Evolutionary conservation across 2,797 vertebrate species (phyloP).

Genomic region (Pteropus rufus): DNA sequence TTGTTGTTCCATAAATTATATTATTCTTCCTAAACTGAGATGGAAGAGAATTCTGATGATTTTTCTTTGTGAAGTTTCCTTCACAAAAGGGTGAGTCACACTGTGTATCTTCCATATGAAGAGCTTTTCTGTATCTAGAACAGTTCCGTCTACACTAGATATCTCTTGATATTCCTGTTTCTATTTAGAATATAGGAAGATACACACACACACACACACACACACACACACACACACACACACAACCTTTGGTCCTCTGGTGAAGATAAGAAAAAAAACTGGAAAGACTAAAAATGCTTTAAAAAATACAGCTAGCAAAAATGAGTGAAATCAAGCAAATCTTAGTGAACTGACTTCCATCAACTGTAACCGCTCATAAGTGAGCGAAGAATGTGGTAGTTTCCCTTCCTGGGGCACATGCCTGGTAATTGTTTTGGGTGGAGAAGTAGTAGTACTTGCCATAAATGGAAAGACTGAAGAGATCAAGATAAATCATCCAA

Average conservation of each 20-base stretch:
- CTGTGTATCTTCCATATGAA: neutral
- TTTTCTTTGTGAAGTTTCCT: neutral
- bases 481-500: neutral
- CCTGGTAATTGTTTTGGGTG: neutral
- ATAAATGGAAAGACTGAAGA: neutral
- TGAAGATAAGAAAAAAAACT: neutral
- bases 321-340: neutral
- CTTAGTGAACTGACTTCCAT: neutral
- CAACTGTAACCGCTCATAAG: neutral
- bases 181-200: neutral
- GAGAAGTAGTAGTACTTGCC: neutral
- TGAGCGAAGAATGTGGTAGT: neutral
- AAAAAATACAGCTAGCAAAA: neutral
- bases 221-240: too few relatives aligned
- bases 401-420: neutral
- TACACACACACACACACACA: neutral
- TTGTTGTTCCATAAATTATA: slow-evolving; percentile 1
- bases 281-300: neutral
- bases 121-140: neutral
- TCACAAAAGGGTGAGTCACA: neutral
- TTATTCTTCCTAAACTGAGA: neutral
- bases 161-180: neutral
- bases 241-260: neutral
- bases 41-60: neutral
- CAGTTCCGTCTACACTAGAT: neutral